phyloP scores from a whole-genome alignment of 2,797 vertebrate genomes.

The Amphiprion clarkii region DNA sequence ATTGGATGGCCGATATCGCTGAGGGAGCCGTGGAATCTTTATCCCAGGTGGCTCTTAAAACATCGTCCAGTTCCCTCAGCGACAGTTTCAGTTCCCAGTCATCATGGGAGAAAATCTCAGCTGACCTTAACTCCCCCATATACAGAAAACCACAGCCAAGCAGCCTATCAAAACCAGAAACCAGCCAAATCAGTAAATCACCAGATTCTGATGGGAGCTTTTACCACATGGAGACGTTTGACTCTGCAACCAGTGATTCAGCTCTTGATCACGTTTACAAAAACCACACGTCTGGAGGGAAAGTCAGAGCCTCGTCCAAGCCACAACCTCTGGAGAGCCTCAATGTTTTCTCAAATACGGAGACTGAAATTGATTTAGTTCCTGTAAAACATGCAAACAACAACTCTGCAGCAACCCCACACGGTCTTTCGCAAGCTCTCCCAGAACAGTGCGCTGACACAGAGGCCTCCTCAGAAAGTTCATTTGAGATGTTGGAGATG shows the following conservation, averaged over 20 bases:
- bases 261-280: slow-evolving; percentile 4
- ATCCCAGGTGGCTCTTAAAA: slow-evolving; percentile 49
- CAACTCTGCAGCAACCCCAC: not conserved
- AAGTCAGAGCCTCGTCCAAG: not conserved
- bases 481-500: slow-evolving; percentile 72
- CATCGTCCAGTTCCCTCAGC: slow-evolving; percentile 54
- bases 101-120: slow-evolving; percentile 85
- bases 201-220: slow-evolving; percentile 55
- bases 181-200: slow-evolving; percentile 13
- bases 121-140: slow-evolving; percentile 61
- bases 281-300: not conserved
- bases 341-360: slow-evolving; percentile 55
- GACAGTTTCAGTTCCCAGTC: slow-evolving; percentile 79
- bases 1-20: not conserved
- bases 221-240: slow-evolving; percentile 48
- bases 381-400: slow-evolving; percentile 12
- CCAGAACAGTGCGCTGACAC: slow-evolving; percentile 34
- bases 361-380: slow-evolving; percentile 41
- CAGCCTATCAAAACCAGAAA: slow-evolving; percentile 41
- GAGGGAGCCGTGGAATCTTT: slow-evolving; percentile 35
- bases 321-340: slow-evolving; percentile 4
- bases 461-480: slow-evolving; percentile 65
- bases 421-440: not conserved
- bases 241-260: slow-evolving; percentile 35
- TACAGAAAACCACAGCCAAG: slow-evolving; percentile 39